These are phyloP conservation scores for Oncorhynchus kisutch DNA, from an alignment of 2,113 vertebrate species.

Conservation along the genomic window DNA sequence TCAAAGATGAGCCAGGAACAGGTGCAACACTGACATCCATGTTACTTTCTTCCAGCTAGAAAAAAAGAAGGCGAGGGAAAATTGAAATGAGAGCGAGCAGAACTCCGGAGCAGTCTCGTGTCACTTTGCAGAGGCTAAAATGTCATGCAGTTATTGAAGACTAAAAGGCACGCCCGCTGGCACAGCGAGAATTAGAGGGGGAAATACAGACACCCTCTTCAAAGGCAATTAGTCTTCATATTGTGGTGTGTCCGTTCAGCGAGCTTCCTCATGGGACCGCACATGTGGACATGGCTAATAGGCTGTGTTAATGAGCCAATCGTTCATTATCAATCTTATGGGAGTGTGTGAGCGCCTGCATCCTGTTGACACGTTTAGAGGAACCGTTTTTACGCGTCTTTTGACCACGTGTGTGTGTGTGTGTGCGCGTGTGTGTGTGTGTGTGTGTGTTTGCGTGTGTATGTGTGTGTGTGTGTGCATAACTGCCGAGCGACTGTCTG, in stretches of 20 bases:
- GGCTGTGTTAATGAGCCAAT: conserved; percentile 81
- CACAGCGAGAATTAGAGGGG: conserved; percentile 62
- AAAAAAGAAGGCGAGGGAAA: neutral
- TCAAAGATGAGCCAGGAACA: conserved; percentile 9
- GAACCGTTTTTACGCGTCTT: conserved; percentile 56
- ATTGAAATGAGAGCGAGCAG: neutral
- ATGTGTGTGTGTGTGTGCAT: neutral
- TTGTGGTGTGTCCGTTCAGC: conserved; percentile 75
- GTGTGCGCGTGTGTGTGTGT: conserved; percentile 25
- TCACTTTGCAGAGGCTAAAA: conserved; percentile 55
- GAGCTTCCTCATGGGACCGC: conserved; percentile 69
- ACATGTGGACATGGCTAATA: conserved; percentile 80
- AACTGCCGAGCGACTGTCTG: conserved; percentile 39
- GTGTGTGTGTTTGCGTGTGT: conserved; percentile 37
- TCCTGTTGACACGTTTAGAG: conserved; percentile 71
- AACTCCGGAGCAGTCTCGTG: conserved; percentile 28
- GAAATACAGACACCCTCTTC: conserved; percentile 69
- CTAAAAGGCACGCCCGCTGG: conserved; percentile 51
- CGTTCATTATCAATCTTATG: conserved; percentile 80
- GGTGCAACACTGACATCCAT: conserved; percentile 9
- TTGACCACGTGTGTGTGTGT: conserved; percentile 1
- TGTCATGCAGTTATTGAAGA: conserved; percentile 59
- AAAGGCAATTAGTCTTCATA: conserved; percentile 81
- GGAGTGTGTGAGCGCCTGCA: conserved; percentile 63
- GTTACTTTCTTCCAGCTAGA: neutral